Percentiles rank a stretch among this genome's conserved stretches.
These are phyloP conservation scores for Melitaea cinxia DNA, from an alignment of 1,140 invertebrate species.

Conservation along the genomic window DNA sequence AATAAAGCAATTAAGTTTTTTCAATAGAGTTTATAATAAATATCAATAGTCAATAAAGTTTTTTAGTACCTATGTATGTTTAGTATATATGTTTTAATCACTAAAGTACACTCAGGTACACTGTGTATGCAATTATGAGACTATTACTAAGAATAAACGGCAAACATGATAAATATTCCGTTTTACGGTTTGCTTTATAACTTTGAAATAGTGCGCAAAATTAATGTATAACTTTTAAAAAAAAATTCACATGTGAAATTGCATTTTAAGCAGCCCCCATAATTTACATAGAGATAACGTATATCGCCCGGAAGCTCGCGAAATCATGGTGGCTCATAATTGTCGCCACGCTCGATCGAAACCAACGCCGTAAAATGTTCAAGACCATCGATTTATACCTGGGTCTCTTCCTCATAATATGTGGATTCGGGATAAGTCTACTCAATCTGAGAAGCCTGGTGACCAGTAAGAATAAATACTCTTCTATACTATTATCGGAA, in stretches of 20 bases:
- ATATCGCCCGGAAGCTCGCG: slow-evolving; percentile 43
- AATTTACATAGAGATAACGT: slow-evolving; percentile 69
- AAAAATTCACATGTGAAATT: slow-evolving; percentile 17
- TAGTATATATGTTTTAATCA: too few relatives aligned
- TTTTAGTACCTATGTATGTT: too few relatives aligned
- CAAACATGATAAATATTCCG: too few relatives aligned
- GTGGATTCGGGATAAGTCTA: slow-evolving; percentile 64
- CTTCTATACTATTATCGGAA: slow-evolving; percentile 62
- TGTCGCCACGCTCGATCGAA: slow-evolving; percentile 29
- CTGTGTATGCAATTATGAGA: too few relatives aligned
- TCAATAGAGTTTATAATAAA: too few relatives aligned
- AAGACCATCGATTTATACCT: slow-evolving; percentile 62
- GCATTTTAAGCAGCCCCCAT: slow-evolving; percentile 55
- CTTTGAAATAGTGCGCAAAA: not conserved
- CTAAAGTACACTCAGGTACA: too few relatives aligned
- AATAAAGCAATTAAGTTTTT: too few relatives aligned
- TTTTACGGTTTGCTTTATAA: too few relatives aligned
- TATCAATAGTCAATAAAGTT: too few relatives aligned
- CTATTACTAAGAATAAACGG: too few relatives aligned
- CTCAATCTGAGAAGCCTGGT: slow-evolving; percentile 62
- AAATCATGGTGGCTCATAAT: slow-evolving; percentile 56
- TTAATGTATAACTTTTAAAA: not conserved
- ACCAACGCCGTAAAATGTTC: slow-evolving; percentile 49
- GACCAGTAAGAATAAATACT: slow-evolving; percentile 44
- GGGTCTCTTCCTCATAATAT: slow-evolving; percentile 62